Percentiles rank a stretch among this genome's conserved stretches.
phyloP scores from a whole-genome alignment of 1,140 invertebrate genomes.

The Drosophila equinoxialis region DNA sequence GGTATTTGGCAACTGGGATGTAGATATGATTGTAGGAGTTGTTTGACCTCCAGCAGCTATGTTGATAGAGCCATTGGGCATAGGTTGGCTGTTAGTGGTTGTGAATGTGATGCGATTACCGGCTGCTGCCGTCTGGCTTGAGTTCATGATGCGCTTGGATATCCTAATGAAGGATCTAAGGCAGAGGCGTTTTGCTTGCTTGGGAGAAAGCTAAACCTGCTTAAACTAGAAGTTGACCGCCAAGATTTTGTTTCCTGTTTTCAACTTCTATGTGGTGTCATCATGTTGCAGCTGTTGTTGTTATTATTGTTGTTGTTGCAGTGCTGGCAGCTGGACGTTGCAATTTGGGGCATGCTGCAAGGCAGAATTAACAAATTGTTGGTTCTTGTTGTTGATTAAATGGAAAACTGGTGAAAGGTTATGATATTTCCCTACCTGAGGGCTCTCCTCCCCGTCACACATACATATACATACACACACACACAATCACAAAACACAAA shows the following conservation, averaged over 20 bases:
- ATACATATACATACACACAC: conserved; percentile 26
- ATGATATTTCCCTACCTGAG: not conserved
- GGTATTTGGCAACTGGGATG: conserved; percentile 77
- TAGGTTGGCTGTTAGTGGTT: conserved; percentile 82
- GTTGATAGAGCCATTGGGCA: conserved; percentile 85
- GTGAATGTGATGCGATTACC: conserved; percentile 84
- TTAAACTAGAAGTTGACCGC: conserved; percentile 25
- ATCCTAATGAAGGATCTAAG: not conserved
- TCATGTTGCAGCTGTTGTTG: conserved; percentile 35
- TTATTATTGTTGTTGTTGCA: conserved; percentile 33
- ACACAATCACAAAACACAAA: conserved; percentile 9
- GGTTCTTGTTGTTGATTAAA: conserved; percentile 43
- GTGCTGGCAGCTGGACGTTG: conserved; percentile 45
- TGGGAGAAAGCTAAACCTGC: conserved; percentile 16
- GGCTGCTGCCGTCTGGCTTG: conserved; percentile 69
- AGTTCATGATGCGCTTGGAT: conserved; percentile 65
- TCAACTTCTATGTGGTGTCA: conserved; percentile 37
- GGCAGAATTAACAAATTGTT: conserved; percentile 42
- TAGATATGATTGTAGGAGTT: conserved; percentile 70
- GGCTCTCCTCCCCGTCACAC: conserved; percentile 29
- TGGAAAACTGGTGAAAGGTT: conserved; percentile 20
- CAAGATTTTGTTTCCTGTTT: not conserved
- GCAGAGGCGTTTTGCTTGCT: conserved; percentile 23
- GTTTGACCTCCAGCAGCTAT: conserved; percentile 65
- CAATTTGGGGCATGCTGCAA: conserved; percentile 66